Percentiles rank a stretch among this genome's conserved stretches.
These are phyloP conservation scores for Acleris sparsana DNA, from an alignment of 2,888 invertebrate genomes.

Conservation along the genomic window DNA sequence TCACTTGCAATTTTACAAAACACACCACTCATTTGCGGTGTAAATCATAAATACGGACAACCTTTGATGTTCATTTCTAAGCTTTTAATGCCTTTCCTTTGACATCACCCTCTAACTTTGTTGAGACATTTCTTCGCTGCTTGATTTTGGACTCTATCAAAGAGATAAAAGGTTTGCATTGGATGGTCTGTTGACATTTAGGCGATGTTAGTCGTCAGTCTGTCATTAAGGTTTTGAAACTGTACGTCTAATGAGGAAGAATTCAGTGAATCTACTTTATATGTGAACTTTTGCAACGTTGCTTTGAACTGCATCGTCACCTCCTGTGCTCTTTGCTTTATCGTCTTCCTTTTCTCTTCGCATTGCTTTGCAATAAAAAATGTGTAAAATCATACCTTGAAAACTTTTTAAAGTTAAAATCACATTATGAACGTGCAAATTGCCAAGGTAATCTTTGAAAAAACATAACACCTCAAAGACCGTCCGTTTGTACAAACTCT, in stretches of 20 bases:
- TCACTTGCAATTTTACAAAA: constrained; percentile 14
- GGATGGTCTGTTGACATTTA: constrained; percentile 32
- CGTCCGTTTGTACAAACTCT: too few relatives aligned
- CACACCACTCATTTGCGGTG: constrained; percentile 30
- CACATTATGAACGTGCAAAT: too few relatives aligned
- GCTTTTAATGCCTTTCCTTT: constrained; percentile 55
- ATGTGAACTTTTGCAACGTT: constrained; percentile 2
- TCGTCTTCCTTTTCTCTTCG: background rate
- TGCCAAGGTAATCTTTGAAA: too few relatives aligned
- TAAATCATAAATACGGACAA: constrained; percentile 51
- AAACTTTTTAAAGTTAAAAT: too few relatives aligned
- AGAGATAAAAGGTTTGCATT: constrained; percentile 25
- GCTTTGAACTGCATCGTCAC: background rate
- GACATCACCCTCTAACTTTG: constrained; percentile 53
- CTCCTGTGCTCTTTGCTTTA: background rate
- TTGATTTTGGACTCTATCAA: constrained; percentile 30
- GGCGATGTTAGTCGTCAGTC: constrained; percentile 45
- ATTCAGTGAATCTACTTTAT: constrained; percentile 38
- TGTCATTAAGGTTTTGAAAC: constrained; percentile 40
- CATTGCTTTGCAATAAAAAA: too few relatives aligned
- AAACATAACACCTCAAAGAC: too few relatives aligned
- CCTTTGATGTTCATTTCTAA: constrained; percentile 58
- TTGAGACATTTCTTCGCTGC: constrained; percentile 24
- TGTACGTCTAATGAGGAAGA: constrained; percentile 50
- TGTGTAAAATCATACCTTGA: too few relatives aligned